Conservation (phyloP, 2,888 invertebrate species). For the Abscondita cerata region DNA sequence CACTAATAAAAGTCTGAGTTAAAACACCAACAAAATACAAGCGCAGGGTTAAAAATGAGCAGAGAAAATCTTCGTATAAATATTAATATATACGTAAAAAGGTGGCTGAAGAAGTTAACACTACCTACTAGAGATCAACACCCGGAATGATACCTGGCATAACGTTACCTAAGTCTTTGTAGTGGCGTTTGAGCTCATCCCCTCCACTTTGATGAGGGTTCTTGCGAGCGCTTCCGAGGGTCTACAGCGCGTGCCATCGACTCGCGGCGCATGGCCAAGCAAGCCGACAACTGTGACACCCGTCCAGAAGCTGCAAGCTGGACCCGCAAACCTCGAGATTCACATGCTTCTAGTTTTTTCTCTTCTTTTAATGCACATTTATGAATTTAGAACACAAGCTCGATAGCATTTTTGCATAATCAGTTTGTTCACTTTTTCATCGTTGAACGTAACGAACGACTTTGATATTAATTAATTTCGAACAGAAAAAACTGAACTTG, state of each 20-base stretch:
- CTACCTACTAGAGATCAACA: conserved; percentile 60
- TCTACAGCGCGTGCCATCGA: conserved; percentile 58
- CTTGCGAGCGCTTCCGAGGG: conserved; percentile 54
- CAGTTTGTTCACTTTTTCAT: too few relatives aligned
- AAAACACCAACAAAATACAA: conserved; percentile 17
- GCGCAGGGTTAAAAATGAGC: conserved; percentile 39
- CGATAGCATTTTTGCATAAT: too few relatives aligned
- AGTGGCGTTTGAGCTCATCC: conserved; percentile 47
- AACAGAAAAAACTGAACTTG: too few relatives aligned
- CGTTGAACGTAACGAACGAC: too few relatives aligned
- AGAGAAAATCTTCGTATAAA: conserved; percentile 13
- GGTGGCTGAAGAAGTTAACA: conserved; percentile 25
- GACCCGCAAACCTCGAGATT: conserved; percentile 22
- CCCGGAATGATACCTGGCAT: conserved; percentile 63
- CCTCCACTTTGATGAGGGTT: conserved; percentile 49
- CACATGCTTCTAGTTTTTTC: neutral
- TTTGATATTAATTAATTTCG: too few relatives aligned
- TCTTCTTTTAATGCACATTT: too few relatives aligned
- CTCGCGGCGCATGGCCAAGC: conserved; percentile 57
- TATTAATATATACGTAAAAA: conserved; percentile 22
- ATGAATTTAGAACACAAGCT: too few relatives aligned
- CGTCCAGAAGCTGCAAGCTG: conserved; percentile 36
- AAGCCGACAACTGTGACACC: conserved; percentile 37
- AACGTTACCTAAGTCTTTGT: conserved; percentile 55
- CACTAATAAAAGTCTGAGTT: conserved; percentile 30